These are phyloP conservation scores for Odontamblyopus lacepedii DNA, from an alignment of 2,797 vertebrate species.

Conservation along the genomic window DNA sequence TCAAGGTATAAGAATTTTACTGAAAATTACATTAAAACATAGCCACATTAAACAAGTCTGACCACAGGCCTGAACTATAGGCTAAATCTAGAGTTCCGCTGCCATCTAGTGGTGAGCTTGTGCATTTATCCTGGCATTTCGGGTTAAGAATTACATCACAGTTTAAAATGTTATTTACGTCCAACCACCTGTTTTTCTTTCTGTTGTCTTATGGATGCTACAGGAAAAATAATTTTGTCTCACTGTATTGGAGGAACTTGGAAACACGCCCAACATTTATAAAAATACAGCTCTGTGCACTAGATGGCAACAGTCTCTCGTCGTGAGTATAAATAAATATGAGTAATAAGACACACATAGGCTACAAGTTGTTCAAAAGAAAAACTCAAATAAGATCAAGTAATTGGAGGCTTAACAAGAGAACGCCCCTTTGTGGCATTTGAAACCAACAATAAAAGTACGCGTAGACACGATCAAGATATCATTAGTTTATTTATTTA, in stretches of 20 bases:
- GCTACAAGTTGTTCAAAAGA: background rate
- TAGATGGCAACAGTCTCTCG: background rate
- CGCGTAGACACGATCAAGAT: background rate
- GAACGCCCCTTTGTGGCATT: background rate
- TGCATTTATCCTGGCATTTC: background rate
- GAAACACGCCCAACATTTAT: background rate
- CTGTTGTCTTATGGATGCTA: background rate
- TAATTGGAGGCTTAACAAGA: background rate
- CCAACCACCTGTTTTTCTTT: background rate
- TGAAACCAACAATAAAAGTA: background rate
- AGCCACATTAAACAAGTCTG: background rate
- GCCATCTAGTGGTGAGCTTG: constrained; percentile 57
- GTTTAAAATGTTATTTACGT: background rate
- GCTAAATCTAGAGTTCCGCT: constrained; percentile 25
- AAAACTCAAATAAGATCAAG: background rate
- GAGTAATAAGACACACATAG: background rate
- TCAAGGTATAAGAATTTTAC: too few species aligned
- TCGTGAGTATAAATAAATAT: background rate
- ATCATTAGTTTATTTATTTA: background rate
- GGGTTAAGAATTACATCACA: background rate
- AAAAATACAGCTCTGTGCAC: background rate
- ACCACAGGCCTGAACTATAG: background rate
- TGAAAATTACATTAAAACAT: too few species aligned
- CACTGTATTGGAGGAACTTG: background rate
- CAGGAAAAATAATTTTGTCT: background rate